Evolutionary conservation across 2,113 vertebrate species (phyloP), one percentile per base, ranked within the genome.

Genomic region (Mystacornis crossleyi): DNA sequence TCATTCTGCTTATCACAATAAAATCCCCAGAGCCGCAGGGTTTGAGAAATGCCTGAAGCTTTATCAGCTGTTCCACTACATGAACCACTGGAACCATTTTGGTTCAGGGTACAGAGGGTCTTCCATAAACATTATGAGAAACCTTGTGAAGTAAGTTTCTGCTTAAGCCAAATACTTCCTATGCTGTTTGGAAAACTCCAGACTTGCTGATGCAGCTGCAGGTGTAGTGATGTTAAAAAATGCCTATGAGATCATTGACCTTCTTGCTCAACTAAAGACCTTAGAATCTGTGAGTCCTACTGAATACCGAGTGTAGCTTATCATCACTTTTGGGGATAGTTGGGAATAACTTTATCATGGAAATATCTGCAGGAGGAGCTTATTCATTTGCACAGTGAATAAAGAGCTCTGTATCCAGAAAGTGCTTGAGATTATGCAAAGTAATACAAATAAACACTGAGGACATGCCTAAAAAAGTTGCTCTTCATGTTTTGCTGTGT

Each of bases 81-180:
- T 99, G 96, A 99, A 99, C 96, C 99, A 99, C 87, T 99, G 99
- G 99, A 99, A 99, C 75, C 99, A 99, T 95, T 99, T 99, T 93
- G 99, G 99, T 18, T 97, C 98, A 12, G 98, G 99, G 25, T 99
- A 99, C 91, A 98, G 99, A 91, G 99, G 98, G 4, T 99, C 99
- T 31, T 99, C 99, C 36, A 55, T 99, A 80, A 98, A 97, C 51
- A 98, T 99, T 73, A 99, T 99, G 99, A 99, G 98, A 96, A 98
- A 98, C 43, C 98, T 99, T 11, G 12, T 98, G 10, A 99, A 98
- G 83, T 99, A 98, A 98, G 2, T 64, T 73, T 3, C 34, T 50
- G 18, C 50, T 40, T 28, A 15, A 38, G 54, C 75, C 47, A 62
- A 45, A 23, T 34, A 18, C 51, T 38, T 90, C 12, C 29, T 60